Evolutionary conservation across 2,113 vertebrate species (phyloP), one percentile per base, ranked within the genome.

Genomic region (Emydura subglobosa): DNA sequence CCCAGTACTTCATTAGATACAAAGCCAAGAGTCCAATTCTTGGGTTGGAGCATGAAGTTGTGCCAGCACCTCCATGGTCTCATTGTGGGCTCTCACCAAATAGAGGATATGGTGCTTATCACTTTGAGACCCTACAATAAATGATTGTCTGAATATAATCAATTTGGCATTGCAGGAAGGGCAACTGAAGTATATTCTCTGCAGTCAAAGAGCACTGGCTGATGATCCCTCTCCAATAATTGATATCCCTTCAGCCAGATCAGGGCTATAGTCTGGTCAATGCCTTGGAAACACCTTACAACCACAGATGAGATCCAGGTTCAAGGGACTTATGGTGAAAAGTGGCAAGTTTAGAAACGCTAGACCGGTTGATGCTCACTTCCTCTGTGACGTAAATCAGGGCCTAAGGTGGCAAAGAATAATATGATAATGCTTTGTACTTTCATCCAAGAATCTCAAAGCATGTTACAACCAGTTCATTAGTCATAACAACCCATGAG

Each of bases 281-380:
- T 74, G 72, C n/a, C 24, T 74, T 39, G 39, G 72, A 42, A 42
- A 74, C 72, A 24, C 21, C 22, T 42, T 42, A 74, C 31, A 92
- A 55, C 17, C 87, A 34, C 3, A 49, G 39, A n/a, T 87, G 74
- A 84, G 47, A 81, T 51, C 8, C 87, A 34, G 53, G 80, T 49
- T 68, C 57, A 8, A 1, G 44, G 53, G 53, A 5, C 6, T 78
- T 44, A 65, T 2, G 16, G 31, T n/a, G 31, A 68, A 80, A 47
- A 9, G 22, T 21, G 49, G 24, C n/a, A 10, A 79, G 16, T 59
- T 79, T 27, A 68, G 24, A 10, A 68, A 27, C 13, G 19, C 39
- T 24, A 22, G 51, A 85, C 12, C 0, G 53, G 10, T 1, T 24
- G 1, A 0, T 0, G 0, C 31, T 31, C 50, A 8, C 53, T 80